These are phyloP conservation scores for Bombus breviceps DNA, from an alignment of 1,140 invertebrate species.

Conservation along the genomic window DNA sequence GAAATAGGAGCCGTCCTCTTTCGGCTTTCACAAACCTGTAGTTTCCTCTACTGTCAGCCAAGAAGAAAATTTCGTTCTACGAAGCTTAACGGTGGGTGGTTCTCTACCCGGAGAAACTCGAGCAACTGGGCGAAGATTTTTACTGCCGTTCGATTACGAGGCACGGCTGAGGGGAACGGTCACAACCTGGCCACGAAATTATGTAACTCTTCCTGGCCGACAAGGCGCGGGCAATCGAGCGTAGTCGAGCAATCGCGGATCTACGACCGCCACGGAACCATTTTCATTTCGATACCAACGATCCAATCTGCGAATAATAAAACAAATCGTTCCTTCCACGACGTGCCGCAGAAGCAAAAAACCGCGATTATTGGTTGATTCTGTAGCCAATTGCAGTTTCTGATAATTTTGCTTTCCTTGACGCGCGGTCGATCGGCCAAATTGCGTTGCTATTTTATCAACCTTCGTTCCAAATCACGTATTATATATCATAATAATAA, in stretches of 20 bases:
- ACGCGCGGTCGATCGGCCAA: not conserved
- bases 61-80: not conserved
- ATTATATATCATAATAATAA: too few relatives aligned
- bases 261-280: not conserved
- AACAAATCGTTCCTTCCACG: not conserved
- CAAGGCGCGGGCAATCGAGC: constrained; percentile 33
- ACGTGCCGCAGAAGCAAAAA: not conserved
- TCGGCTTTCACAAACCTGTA: not conserved
- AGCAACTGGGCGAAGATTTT: constrained; percentile 27
- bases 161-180: constrained; percentile 17
- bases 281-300: constrained; percentile 20
- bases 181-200: constrained; percentile 36
- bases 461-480: not conserved
- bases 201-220: constrained; percentile 30
- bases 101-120: constrained; percentile 28
- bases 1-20: too few relatives aligned
- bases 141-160: constrained; percentile 32
- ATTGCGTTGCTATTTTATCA: not conserved
- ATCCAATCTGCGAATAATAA: not conserved
- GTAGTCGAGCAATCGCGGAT: constrained; percentile 29
- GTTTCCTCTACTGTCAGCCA: not conserved
- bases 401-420: too few relatives aligned
- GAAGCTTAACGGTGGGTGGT: constrained; percentile 7
- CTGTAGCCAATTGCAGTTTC: not conserved
- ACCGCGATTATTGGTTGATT: not conserved